Percentiles rank a stretch among this genome's conserved stretches.
These are phyloP conservation scores for Acanthochromis polyacanthus DNA, from an alignment of 2,113 vertebrate genomes.

Conservation along the genomic window DNA sequence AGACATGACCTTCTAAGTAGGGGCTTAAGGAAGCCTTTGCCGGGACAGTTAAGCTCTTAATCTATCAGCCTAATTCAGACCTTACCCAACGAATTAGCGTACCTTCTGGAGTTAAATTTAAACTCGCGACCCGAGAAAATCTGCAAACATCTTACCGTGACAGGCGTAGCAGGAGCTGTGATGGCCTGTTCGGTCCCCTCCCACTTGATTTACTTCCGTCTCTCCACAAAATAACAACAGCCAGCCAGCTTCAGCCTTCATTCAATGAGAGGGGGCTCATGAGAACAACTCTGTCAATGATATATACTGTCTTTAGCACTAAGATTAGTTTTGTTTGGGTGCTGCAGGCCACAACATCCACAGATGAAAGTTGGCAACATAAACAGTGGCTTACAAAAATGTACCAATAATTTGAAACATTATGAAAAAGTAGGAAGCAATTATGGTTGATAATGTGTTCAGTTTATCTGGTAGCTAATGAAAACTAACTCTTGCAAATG, in stretches of 20 bases:
- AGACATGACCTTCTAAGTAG: constrained; percentile 82
- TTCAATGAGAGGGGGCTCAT: neutral
- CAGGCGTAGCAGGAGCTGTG: constrained; percentile 60
- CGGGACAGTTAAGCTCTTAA: constrained; percentile 82
- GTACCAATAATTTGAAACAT: too few species aligned
- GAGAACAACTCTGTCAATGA: neutral
- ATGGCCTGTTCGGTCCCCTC: constrained; percentile 78
- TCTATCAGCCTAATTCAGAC: constrained; percentile 67
- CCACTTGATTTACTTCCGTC: constrained; percentile 82
- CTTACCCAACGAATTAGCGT: constrained; percentile 57
- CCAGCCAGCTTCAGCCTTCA: constrained; percentile 45
- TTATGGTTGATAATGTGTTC: neutral
- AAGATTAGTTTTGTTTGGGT: neutral
- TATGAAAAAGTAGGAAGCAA: too few species aligned
- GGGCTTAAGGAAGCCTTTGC: constrained; percentile 72
- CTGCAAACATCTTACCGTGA: constrained; percentile 71
- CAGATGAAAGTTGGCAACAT: neutral
- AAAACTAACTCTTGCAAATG: neutral
- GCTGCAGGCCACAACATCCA: too few species aligned
- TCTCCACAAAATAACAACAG: constrained; percentile 57
- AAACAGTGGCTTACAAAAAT: too few species aligned
- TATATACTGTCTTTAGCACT: neutral
- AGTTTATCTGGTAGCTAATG: neutral
- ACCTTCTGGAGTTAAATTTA: constrained; percentile 65
- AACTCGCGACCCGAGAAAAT: constrained; percentile 44